phyloP scores from a whole-genome alignment of 2,797 vertebrate genomes.

The Lates japonicus region DNA sequence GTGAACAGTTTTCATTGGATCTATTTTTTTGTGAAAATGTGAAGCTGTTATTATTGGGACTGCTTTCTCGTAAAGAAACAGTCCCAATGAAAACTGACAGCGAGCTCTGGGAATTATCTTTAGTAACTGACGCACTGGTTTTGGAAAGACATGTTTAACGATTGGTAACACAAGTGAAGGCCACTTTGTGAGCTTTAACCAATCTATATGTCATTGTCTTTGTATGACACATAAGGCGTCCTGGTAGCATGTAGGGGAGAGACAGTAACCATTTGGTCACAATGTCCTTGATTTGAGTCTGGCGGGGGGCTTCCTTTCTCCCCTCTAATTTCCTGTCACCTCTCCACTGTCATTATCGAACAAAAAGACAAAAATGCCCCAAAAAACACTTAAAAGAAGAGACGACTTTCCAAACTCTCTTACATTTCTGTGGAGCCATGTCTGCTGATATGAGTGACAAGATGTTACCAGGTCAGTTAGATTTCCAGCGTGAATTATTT shows the following conservation, averaged over 20 bases:
- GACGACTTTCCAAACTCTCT: not conserved
- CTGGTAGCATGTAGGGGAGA: not conserved
- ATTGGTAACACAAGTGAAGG: constrained; percentile 1
- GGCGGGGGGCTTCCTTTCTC: constrained; percentile 10
- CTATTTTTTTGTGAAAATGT: constrained; percentile 8
- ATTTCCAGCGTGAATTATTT: not conserved
- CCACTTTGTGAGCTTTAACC: not conserved
- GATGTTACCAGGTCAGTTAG: not conserved
- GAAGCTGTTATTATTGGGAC: constrained; percentile 26
- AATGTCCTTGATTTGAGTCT: not conserved
- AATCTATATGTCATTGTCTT: not conserved
- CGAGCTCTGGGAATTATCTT: not conserved
- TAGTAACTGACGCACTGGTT: not conserved
- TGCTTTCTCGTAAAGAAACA: constrained; percentile 22
- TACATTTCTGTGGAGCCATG: constrained; percentile 1
- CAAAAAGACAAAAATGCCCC: not conserved
- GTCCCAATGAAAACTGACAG: constrained; percentile 27
- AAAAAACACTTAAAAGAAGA: not conserved
- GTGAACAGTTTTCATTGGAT: constrained; percentile 39
- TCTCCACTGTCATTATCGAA: not conserved
- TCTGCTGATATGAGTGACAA: not conserved
- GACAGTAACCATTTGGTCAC: constrained; percentile 15
- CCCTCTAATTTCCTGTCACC: constrained; percentile 30
- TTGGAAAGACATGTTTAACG: constrained; percentile 5
- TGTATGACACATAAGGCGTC: not conserved